phyloP scores from a whole-genome alignment of 2,888 invertebrate species.

The Parapristionchus giblindavisi region DNA sequence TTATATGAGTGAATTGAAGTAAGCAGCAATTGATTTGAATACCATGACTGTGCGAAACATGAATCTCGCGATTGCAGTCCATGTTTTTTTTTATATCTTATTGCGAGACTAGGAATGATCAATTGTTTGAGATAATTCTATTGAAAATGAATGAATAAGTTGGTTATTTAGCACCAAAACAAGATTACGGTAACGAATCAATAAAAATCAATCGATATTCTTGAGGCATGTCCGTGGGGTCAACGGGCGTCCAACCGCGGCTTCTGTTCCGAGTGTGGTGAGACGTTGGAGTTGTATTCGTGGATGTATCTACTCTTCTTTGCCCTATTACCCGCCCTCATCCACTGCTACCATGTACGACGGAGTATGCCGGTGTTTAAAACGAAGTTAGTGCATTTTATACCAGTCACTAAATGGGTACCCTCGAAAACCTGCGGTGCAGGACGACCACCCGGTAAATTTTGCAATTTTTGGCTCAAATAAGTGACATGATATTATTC shows the following conservation, averaged over 20 bases:
- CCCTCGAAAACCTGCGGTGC: neutral
- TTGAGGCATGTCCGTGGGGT: slow-evolving; percentile 61
- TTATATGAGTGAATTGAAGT: no score
- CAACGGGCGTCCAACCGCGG: slow-evolving; percentile 43
- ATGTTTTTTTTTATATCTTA: neutral
- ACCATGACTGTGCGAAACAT: no score
- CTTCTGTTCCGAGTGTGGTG: slow-evolving; percentile 53
- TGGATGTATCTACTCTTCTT: slow-evolving; percentile 78
- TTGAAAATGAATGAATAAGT: no score
- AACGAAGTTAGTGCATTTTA: neutral
- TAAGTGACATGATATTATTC: no score
- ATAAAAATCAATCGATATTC: neutral
- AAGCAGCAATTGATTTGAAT: no score
- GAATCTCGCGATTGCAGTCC: neutral
- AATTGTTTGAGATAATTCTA: no score
- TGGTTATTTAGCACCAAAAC: no score
- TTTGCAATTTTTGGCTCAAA: no score
- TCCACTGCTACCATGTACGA: slow-evolving; percentile 33
- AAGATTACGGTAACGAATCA: no score
- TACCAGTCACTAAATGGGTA: neutral
- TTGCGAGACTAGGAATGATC: neutral
- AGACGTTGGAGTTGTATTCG: slow-evolving; percentile 57
- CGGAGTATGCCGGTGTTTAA: slow-evolving; percentile 20
- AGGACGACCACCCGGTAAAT: no score
- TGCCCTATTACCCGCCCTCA: slow-evolving; percentile 3